phyloP scores from a whole-genome alignment of 2,888 invertebrate genomes.

The Idaea dimidiata region DNA sequence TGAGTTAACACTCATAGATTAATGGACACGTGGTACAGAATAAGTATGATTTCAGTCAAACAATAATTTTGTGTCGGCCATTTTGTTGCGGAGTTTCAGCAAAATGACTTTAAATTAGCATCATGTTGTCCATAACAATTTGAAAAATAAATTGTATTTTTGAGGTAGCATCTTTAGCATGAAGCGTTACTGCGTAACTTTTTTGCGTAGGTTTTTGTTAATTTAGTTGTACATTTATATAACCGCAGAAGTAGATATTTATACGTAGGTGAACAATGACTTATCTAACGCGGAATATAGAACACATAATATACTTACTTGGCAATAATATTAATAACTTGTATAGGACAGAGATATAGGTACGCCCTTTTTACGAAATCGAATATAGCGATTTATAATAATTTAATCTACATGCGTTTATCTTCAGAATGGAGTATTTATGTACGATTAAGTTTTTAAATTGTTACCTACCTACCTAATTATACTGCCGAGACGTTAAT shows the following conservation, averaged over 20 bases:
- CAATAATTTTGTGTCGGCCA: slow-evolving; percentile 36
- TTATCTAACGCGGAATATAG: neutral
- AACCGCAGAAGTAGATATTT: neutral
- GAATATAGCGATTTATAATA: neutral
- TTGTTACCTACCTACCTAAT: neutral
- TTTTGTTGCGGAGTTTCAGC: slow-evolving; percentile 38
- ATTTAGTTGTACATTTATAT: neutral
- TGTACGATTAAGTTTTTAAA: neutral
- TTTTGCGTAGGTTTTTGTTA: neutral
- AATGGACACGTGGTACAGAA: slow-evolving; percentile 46
- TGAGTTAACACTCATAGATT: slow-evolving; percentile 25
- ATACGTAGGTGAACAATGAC: neutral
- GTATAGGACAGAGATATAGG: too few relatives aligned
- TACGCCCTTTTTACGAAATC: neutral
- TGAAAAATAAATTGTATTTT: neutral
- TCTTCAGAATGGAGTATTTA: neutral
- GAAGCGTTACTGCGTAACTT: neutral
- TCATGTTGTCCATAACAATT: neutral
- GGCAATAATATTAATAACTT: neutral
- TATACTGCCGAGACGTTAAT: neutral
- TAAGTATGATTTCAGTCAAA: slow-evolving; percentile 24
- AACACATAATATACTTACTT: neutral
- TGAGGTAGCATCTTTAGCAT: neutral
- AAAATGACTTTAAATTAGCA: slow-evolving; percentile 3
- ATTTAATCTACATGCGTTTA: neutral